Conservation (phyloP, 2,888 invertebrate genomes). For the Tipula lateralis region DNA sequence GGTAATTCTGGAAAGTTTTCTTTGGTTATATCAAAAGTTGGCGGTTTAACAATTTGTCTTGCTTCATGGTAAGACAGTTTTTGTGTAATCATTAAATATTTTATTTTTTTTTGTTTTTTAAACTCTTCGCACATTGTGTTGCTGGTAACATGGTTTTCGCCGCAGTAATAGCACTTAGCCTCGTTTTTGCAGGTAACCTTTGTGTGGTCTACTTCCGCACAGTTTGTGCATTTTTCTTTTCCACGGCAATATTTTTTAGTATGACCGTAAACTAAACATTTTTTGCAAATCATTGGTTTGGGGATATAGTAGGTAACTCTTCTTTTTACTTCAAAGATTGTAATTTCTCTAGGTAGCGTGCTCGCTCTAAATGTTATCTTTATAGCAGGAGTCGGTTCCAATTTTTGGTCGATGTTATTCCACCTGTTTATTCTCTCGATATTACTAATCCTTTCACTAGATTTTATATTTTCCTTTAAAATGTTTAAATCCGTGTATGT, state of each 20-base stretch:
- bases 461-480: background rate
- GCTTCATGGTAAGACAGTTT: no score
- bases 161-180: no score
- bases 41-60: no score
- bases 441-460: background rate
- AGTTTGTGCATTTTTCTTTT: background rate
- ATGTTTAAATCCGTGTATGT: background rate
- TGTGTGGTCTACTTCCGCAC: no score
- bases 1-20: no score
- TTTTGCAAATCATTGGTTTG: background rate
- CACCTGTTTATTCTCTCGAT: background rate
- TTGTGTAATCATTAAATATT: background rate
- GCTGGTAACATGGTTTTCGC: no score
- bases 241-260: background rate
- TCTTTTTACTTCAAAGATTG: background rate
- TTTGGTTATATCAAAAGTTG: no score
- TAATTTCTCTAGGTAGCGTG: background rate
- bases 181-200: no score
- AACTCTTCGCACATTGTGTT: no score
- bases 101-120: background rate
- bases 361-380: background rate
- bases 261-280: background rate
- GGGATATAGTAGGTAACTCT: background rate
- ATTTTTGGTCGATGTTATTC: background rate
- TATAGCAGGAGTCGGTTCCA: background rate